A percentile compares a stretch with the other conserved stretches of the same genome.
These are phyloP conservation scores for Piprites chloris DNA, from an alignment of 2,113 vertebrate species.

Conservation along the genomic window DNA sequence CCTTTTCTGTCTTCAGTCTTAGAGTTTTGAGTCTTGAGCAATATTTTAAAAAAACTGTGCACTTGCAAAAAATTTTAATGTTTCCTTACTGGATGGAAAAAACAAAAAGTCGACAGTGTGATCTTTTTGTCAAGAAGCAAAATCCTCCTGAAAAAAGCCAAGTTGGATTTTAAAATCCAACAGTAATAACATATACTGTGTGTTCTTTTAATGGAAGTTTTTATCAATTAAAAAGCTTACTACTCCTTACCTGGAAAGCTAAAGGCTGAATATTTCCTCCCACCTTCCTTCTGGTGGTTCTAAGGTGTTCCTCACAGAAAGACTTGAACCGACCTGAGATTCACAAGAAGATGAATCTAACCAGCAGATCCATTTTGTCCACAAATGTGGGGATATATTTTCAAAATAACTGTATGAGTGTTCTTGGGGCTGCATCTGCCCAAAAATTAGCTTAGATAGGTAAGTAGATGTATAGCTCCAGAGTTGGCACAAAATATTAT, in stretches of 20 bases:
- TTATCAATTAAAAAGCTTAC: neutral
- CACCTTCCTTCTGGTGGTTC: neutral
- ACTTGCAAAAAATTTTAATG: neutral
- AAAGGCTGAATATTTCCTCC: neutral
- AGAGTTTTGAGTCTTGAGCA: neutral
- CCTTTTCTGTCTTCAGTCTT: neutral
- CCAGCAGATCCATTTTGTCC: neutral
- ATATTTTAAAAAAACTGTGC: neutral
- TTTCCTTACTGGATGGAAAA: neutral
- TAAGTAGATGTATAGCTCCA: neutral
- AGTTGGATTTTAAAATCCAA: neutral
- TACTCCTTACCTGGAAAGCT: neutral
- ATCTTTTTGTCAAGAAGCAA: neutral
- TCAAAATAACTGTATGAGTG: neutral
- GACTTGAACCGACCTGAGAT: neutral
- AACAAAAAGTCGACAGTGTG: neutral
- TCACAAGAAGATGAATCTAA: neutral
- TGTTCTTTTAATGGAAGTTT: neutral
- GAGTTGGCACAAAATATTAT: neutral
- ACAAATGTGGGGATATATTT: neutral
- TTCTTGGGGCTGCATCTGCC: neutral
- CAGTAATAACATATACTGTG: neutral
- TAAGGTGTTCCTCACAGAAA: neutral
- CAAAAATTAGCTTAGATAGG: neutral
- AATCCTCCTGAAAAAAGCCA: neutral